Conservation (phyloP, 2,113 vertebrate species). For the Nothoprocta pentlandii region DNA sequence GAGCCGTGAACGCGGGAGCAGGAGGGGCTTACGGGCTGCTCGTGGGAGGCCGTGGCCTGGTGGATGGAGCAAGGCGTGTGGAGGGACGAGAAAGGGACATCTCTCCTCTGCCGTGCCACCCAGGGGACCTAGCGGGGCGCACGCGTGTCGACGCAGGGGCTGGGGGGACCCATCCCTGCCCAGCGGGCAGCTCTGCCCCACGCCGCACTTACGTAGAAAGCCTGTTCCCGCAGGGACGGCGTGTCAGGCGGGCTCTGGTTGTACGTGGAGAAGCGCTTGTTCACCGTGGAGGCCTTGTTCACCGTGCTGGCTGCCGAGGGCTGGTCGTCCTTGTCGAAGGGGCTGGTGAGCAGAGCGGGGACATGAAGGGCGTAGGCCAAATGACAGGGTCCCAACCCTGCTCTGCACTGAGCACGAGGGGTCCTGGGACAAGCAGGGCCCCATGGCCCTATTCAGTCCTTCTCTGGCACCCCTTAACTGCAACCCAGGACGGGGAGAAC, state of each 20-base stretch:
- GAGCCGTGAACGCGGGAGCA: conserved; percentile 5
- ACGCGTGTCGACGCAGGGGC: not conserved
- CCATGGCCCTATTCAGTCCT: not conserved
- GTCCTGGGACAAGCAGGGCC: not conserved
- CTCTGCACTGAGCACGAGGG: not conserved
- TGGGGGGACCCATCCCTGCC: not conserved
- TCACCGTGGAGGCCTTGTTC: conserved; percentile 90
- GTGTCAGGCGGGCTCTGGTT: conserved; percentile 95
- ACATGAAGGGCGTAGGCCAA: not conserved
- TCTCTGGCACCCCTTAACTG: not conserved
- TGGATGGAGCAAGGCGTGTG: not conserved
- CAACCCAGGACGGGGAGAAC: not conserved
- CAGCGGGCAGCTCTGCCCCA: not conserved
- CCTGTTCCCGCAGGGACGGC: conserved; percentile 92
- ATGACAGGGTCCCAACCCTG: accelerated
- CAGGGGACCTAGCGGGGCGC: not conserved
- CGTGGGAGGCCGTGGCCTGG: not conserved
- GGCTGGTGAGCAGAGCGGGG: conserved; percentile 75
- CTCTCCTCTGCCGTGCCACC: not conserved
- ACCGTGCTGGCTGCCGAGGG: conserved; percentile 85
- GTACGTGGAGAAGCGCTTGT: conserved; percentile 93
- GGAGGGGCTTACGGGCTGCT: not conserved
- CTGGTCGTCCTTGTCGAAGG: conserved; percentile 96
- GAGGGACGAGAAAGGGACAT: not conserved
- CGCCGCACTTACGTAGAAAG: conserved; percentile 92